Evolutionary conservation across 2,888 invertebrate species (phyloP).

Genomic region (Aproaerema taeniolella): DNA sequence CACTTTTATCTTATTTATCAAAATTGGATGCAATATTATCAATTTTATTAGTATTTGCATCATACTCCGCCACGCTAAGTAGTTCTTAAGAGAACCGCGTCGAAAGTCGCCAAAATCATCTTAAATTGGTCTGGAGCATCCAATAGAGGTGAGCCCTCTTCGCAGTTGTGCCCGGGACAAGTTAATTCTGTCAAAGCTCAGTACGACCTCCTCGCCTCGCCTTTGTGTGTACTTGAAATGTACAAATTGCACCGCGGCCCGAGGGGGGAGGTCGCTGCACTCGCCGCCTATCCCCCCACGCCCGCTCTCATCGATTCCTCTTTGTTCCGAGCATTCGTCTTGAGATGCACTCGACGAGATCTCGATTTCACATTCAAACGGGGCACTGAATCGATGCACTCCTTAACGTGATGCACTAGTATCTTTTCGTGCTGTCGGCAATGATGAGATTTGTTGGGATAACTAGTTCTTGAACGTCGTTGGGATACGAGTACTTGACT

Average conservation of each 20-base stretch:
- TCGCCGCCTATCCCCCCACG: conserved; percentile 53
- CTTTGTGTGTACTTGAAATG: conserved; percentile 77
- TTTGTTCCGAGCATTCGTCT: conserved; percentile 72
- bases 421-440: conserved; percentile 27
- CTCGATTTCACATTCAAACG: conserved; percentile 65
- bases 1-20: too few relatives aligned
- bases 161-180: conserved; percentile 63
- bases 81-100: too few relatives aligned
- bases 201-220: conserved; percentile 69
- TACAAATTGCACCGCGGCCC: conserved; percentile 74
- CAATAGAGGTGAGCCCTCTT: conserved; percentile 62
- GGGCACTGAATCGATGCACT: conserved; percentile 38
- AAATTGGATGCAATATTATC: too few relatives aligned
- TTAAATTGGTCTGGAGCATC: too few relatives aligned
- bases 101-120: too few relatives aligned
- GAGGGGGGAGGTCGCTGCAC: conserved; percentile 66
- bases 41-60: too few relatives aligned
- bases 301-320: conserved; percentile 70
- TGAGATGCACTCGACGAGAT: conserved; percentile 65
- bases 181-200: conserved; percentile 76
- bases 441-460: conserved; percentile 28
- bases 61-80: too few relatives aligned
- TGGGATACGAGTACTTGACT: conserved; percentile 24
- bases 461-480: conserved; percentile 30
- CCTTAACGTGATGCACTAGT: conserved; percentile 38